Conservation (phyloP, 2,113 vertebrate genomes). For the Cebus imitator region DNA sequence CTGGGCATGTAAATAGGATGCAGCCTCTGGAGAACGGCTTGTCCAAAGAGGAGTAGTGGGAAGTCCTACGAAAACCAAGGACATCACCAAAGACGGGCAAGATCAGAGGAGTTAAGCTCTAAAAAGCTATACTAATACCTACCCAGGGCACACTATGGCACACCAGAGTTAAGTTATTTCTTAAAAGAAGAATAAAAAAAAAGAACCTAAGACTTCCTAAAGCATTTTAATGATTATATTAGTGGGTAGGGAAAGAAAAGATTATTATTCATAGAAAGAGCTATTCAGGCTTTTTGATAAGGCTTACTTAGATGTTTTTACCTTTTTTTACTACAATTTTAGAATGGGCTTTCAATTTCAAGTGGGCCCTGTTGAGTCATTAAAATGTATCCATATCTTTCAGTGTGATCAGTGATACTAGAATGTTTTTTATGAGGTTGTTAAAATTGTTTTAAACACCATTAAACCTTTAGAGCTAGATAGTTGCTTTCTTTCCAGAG, state of each 20-base stretch:
- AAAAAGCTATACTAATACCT: neutral
- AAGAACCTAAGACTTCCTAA: neutral
- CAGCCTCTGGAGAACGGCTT: neutral
- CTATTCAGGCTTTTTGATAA: slow-evolving; percentile 46
- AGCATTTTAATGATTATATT: slow-evolving; percentile 44
- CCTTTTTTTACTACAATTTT: slow-evolving; percentile 57
- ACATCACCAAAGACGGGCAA: neutral
- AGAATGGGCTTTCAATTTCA: slow-evolving; percentile 70
- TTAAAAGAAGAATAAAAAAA: neutral
- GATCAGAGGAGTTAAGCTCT: neutral
- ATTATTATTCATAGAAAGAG: neutral
- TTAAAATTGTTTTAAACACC: slow-evolving; percentile 79
- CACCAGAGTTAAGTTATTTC: neutral
- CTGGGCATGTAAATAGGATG: neutral
- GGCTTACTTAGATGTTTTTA: slow-evolving; percentile 58
- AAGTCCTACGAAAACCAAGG: neutral
- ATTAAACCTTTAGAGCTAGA: slow-evolving; percentile 72
- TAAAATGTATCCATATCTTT: slow-evolving; percentile 77
- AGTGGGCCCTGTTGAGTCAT: slow-evolving; percentile 76
- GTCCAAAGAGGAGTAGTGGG: neutral
- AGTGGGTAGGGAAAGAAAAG: neutral
- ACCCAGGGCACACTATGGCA: neutral
- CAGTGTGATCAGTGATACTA: slow-evolving; percentile 70
- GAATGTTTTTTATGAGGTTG: slow-evolving; percentile 72
- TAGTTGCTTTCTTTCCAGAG: slow-evolving; percentile 54